These are phyloP conservation scores for Polyergus mexicanus DNA, from an alignment of 1,140 invertebrate species.

Conservation along the genomic window DNA sequence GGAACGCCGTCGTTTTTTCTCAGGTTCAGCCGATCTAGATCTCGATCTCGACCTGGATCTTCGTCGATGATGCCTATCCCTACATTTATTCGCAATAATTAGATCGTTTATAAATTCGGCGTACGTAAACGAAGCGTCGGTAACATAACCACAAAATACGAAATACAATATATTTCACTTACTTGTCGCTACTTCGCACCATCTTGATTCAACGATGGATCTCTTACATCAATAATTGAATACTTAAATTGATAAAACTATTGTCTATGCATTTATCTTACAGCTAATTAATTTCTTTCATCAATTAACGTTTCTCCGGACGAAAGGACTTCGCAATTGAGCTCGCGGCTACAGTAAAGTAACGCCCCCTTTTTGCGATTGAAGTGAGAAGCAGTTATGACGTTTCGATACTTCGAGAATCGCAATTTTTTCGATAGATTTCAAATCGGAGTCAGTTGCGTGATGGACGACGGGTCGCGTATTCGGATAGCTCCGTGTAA, in stretches of 20 bases:
- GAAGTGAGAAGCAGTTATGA: no score
- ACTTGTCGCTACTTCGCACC: conserved; percentile 81
- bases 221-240: background rate
- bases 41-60: conserved; percentile 83
- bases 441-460: no score
- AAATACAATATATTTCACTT: conserved; percentile 54
- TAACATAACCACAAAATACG: conserved; percentile 72
- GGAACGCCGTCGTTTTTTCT: conserved; percentile 89
- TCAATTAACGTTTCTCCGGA: background rate
- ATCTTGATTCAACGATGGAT: conserved; percentile 60
- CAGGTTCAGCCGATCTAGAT: conserved; percentile 87
- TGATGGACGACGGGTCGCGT: no score
- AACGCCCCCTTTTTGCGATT: no score
- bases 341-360: no score
- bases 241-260: background rate
- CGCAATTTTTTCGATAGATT: no score
- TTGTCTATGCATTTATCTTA: conserved; percentile 11
- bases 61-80: conserved; percentile 84
- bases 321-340: no score
- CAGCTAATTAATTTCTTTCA: background rate
- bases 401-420: no score
- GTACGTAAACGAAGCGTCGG: background rate
- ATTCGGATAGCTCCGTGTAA: no score
- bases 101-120: background rate
- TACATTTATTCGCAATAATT: conserved; percentile 52